Percentiles rank a stretch among this genome's conserved stretches.
Conservation (phyloP, 1,140 invertebrate species). For the Drosophila persimilis region DNA sequence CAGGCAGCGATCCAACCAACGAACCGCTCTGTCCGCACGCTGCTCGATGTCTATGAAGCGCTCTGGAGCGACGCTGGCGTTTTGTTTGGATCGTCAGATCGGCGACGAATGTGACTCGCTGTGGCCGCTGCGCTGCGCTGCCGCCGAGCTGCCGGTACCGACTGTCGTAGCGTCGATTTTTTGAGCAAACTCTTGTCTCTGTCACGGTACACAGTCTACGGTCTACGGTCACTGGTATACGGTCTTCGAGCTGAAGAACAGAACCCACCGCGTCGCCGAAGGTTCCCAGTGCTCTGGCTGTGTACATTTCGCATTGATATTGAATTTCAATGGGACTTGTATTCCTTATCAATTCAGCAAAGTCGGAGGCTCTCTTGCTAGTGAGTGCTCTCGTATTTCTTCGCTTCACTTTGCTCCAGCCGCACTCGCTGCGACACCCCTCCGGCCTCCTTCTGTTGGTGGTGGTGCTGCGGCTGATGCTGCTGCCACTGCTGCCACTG, state of each 20-base stretch:
- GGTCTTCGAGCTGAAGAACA: constrained; percentile 42
- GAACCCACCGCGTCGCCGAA: constrained; percentile 51
- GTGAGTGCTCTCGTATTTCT: too few relatives aligned
- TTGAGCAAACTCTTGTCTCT: constrained; percentile 19
- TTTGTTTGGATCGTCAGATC: constrained; percentile 51
- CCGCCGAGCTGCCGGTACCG: constrained; percentile 49
- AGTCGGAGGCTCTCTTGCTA: too few relatives aligned
- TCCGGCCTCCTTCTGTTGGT: constrained; percentile 3
- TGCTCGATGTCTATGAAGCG: constrained; percentile 55
- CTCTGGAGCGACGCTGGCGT: constrained; percentile 55
- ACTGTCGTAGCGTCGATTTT: constrained; percentile 11
- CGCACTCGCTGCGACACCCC: too few relatives aligned
- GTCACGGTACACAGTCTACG: constrained; percentile 16
- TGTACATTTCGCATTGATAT: constrained; percentile 71
- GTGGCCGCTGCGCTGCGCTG: constrained; percentile 14
- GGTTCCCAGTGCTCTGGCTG: constrained; percentile 26
- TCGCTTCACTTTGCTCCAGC: too few relatives aligned
- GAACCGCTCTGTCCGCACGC: constrained; percentile 55
- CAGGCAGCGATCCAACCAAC: constrained; percentile 36
- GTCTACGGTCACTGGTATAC: constrained; percentile 11
- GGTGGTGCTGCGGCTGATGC: not conserved
- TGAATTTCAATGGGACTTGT: constrained; percentile 60
- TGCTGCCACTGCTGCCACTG: too few relatives aligned
- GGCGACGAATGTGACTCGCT: constrained; percentile 41
- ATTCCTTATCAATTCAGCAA: constrained; percentile 22